Base-by-base conservation (phyloP, 2,888 invertebrate genomes). In the Eulithis prunata region DNA sequence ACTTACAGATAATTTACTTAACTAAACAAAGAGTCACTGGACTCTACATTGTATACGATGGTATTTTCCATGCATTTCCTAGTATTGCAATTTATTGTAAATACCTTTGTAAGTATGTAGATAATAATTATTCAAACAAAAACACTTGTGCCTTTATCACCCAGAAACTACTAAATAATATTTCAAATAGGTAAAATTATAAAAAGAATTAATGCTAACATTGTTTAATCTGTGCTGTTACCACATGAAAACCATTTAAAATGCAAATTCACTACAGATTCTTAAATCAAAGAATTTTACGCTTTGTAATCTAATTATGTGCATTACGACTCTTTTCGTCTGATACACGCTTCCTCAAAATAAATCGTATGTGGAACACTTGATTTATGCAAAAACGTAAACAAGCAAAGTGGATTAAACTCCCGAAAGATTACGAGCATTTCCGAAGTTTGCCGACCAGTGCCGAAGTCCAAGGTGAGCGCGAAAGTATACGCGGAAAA, bases 391-490 rank as follows among this genome's bases (percentile, higher is more conserved):
- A 68, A 71, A 74, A 69, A 41, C 46, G 66, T 55, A 63, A 66
- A 70, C 59, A 68, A 64, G 36, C 55, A 49, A 49, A 21, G 21
- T 21, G 49, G 21, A 49, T 10, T 49, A 49, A 66, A 58, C 66
- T 64, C 32, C 32, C 57, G 58, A 55, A 49, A 14, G 13, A 55
- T 49, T 21, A 13, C 66, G 59, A 67, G 7, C 5, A 21, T 14
- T 14, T n/a, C 56, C 65, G 54, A 67, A 57, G 60, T 58, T 62
- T 63, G 47, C 49, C 63, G 57, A 67, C 32, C 52, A 61, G 66
- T 49, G 53, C 54, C 72, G 70, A 75, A 76, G 77, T 76, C 75
- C 78, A 78, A 77, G 75, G 77, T 67, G 41, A 72, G 47, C 63
- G 66, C 57, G 69, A 68, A 69, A 69, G 69, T 69, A 41, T 68